These are phyloP conservation scores for Lethrus apterus DNA, from an alignment of 1,140 invertebrate genomes.

Conservation along the genomic window DNA sequence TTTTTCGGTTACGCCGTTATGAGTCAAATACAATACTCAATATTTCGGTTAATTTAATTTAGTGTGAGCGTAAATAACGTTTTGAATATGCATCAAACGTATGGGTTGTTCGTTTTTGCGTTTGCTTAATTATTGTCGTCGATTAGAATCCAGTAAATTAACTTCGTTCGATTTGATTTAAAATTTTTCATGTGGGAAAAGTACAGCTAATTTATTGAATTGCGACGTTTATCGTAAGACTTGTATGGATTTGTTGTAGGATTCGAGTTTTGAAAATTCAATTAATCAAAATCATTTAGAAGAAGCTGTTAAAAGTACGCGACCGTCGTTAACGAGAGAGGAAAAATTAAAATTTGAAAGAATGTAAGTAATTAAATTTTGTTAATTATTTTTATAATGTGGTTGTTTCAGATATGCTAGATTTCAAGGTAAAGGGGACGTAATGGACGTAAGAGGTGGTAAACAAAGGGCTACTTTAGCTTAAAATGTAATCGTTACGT, in stretches of 20 bases:
- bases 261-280: constrained; percentile 14
- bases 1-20: neutral
- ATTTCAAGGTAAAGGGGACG: constrained; percentile 8
- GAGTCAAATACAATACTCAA: neutral
- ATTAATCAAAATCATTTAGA: constrained; percentile 48
- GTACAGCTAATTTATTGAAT: too few relatives aligned
- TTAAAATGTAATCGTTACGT: neutral
- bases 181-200: too few relatives aligned
- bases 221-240: too few relatives aligned
- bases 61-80: too few relatives aligned
- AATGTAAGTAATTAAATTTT: constrained; percentile 45
- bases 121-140: too few relatives aligned
- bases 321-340: constrained; percentile 54
- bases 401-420: constrained; percentile 8
- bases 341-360: constrained; percentile 56
- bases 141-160: too few relatives aligned
- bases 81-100: too few relatives aligned
- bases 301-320: constrained; percentile 51
- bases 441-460: constrained; percentile 1
- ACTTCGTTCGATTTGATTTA: too few relatives aligned
- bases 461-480: constrained; percentile 13
- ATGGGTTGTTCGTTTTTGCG: too few relatives aligned
- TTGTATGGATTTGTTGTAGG: too few relatives aligned
- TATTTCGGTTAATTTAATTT: constrained; percentile 27
- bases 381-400: neutral